Percentiles rank a stretch among this genome's conserved stretches.
Evolutionary conservation across 2,113 vertebrate species (phyloP).

Genomic region (Chauna torquata): DNA sequence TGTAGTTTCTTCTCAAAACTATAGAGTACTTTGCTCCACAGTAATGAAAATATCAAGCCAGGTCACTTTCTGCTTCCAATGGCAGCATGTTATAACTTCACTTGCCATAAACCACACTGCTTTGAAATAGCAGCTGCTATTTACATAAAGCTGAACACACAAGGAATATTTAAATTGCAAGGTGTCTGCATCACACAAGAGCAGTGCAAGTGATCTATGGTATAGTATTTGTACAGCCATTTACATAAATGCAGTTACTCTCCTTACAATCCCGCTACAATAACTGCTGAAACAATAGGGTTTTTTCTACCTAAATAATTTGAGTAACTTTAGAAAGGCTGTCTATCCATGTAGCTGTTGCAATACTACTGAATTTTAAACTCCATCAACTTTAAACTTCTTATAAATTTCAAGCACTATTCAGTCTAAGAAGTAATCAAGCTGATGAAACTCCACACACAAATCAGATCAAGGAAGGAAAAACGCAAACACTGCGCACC

Average conservation of each 20-base stretch:
- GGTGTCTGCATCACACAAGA: slow-evolving; percentile 28
- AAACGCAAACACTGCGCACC: fast-evolving
- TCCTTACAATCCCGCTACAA: background rate
- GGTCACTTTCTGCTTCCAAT: slow-evolving; percentile 59
- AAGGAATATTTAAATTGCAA: slow-evolving; percentile 36
- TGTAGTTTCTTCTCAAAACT: slow-evolving; percentile 30
- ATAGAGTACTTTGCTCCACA: slow-evolving; percentile 42
- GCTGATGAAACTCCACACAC: background rate
- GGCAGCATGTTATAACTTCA: slow-evolving; percentile 45
- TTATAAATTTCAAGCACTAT: background rate
- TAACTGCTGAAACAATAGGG: background rate
- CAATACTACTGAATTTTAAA: background rate
- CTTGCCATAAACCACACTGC: background rate
- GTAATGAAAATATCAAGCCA: slow-evolving; percentile 68
- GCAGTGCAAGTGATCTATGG: background rate
- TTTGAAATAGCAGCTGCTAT: slow-evolving; percentile 55
- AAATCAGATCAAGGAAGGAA: background rate
- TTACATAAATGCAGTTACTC: background rate
- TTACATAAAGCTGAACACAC: slow-evolving; percentile 58
- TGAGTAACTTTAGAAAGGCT: slow-evolving; percentile 10
- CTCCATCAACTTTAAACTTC: background rate
- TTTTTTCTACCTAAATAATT: background rate
- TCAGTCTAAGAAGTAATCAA: background rate
- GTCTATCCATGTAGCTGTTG: background rate
- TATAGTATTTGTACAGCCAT: background rate